phyloP scores from a whole-genome alignment of 2,113 vertebrate genomes.

The Gobius niger region DNA sequence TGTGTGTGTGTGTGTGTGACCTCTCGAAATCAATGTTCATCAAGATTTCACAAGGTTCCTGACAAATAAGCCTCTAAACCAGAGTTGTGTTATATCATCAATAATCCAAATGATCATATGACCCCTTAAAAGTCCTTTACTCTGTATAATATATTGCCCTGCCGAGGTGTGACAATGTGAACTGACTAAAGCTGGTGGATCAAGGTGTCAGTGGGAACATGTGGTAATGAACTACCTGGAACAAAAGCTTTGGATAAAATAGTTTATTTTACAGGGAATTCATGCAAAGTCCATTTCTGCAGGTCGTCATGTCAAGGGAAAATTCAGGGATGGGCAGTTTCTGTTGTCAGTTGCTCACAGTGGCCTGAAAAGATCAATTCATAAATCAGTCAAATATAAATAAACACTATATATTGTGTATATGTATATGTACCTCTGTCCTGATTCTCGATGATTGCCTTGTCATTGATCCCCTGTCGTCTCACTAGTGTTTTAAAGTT shows the following conservation, averaged over 20 bases:
- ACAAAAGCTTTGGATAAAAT: too few relatives aligned
- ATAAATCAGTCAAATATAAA: neutral
- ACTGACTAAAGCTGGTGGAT: too few relatives aligned
- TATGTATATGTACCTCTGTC: constrained; percentile 74
- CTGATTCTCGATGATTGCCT: constrained; percentile 73
- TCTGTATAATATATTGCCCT: too few relatives aligned
- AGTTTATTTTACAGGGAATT: too few relatives aligned
- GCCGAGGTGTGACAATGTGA: too few relatives aligned
- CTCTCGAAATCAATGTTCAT: constrained; percentile 43
- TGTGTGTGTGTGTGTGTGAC: neutral
- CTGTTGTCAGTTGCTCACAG: constrained; percentile 44
- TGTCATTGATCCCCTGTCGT: constrained; percentile 73
- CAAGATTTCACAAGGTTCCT: constrained; percentile 13
- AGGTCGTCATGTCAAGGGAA: neutral
- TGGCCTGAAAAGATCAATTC: constrained; percentile 26
- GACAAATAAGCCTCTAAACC: constrained; percentile 11
- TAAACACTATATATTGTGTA: neutral
- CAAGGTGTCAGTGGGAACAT: too few relatives aligned
- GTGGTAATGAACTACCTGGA: too few relatives aligned
- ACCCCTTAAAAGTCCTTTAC: too few relatives aligned
- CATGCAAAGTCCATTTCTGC: neutral
- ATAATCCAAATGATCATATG: too few relatives aligned
- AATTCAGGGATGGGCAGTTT: neutral
- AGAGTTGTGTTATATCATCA: too few relatives aligned
- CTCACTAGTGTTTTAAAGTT: constrained; percentile 79